Base-by-base conservation (phyloP, 2,113 vertebrate species). In the Megaceryle maxima region DNA sequence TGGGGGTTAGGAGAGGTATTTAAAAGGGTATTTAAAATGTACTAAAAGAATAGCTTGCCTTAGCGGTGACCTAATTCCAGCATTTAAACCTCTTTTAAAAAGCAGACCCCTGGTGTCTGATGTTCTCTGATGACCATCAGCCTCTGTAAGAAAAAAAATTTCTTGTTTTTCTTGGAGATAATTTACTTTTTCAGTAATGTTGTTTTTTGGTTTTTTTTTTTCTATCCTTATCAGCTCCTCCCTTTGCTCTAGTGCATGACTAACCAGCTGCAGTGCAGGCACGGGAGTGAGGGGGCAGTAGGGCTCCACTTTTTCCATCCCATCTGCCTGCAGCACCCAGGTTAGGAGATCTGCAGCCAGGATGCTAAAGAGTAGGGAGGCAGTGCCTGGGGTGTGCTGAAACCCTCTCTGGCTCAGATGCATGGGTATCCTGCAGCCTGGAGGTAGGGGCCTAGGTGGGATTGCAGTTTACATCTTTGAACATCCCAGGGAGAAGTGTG, bases 351-450 rank as follows among this genome's bases (percentile, higher is more conserved):
- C 9, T 28, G 28, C 26, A 69, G 59, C 7, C 8, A 3, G 7
- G 28, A 2, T 56, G 25, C 29, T 29, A 0, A 60, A 59, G 19
- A 20, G 17, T 9, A 68, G 22, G 11, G 1, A 3, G 9, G 10
- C 29, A 73, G 33, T 10, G 6, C 22, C 55, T 29, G 72, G 10
- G 17, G 2, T 31, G 35, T 53, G 29, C 41, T 44, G 59, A 14
- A 76, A 31, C 24, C 29, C 5, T 41, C 25, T n/a, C 0, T 4
- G 41, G 43, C 62, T 79, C 43, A 13, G 44, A 9, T 16, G 28
- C 5, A 2, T 2, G 5, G 9, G 6, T 18, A 8, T 37, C 10
- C 68, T 1, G 2, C 5, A 56, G 0, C 15, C 28, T 26, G 33
- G 28, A 25, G 41, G n/a, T 12, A 13, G 60, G 43, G 9, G 6